Evolutionary conservation across 2,797 vertebrate species (phyloP).

Genomic region (Euphonia xanthogaster): DNA sequence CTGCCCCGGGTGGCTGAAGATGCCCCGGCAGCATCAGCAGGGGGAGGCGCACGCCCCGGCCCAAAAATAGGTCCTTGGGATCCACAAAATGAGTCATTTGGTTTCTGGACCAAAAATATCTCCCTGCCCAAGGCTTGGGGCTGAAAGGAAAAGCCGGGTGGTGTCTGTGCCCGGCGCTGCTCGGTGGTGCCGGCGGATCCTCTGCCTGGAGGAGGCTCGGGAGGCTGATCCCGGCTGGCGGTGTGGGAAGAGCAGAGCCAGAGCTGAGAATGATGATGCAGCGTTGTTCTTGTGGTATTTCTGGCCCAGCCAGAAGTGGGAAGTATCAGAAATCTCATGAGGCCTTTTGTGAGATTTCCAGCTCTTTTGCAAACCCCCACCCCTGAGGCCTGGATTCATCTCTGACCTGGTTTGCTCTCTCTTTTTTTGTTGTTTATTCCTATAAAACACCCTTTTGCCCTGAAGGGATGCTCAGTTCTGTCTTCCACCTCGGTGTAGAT

Average conservation of each 20-base stretch:
- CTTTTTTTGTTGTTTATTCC: background rate
- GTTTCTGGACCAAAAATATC: conserved; percentile 29
- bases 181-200: accelerated
- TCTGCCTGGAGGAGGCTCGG: background rate
- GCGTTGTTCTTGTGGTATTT: conserved; percentile 69
- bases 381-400: background rate
- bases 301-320: conserved; percentile 62
- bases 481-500: accelerated
- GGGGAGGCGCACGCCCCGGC: background rate
- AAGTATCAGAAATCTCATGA: conserved; percentile 66
- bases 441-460: background rate
- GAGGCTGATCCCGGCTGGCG: conserved; percentile 2
- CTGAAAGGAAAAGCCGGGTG: background rate
- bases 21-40: accelerated
- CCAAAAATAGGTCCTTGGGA: background rate
- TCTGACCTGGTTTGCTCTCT: background rate
- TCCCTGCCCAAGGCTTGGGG: accelerated
- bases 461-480: background rate
- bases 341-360: conserved; percentile 60
- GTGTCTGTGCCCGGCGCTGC: accelerated
- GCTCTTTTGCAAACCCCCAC: conserved; percentile 24
- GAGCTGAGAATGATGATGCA: conserved; percentile 52
- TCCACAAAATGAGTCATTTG: conserved; percentile 27
- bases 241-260: conserved; percentile 40
- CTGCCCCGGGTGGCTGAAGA: accelerated